Evolutionary conservation across 1,140 invertebrate genomes (phyloP), one percentile per base, ranked within the genome.

Genomic region (Drosophila burlai): DNA sequence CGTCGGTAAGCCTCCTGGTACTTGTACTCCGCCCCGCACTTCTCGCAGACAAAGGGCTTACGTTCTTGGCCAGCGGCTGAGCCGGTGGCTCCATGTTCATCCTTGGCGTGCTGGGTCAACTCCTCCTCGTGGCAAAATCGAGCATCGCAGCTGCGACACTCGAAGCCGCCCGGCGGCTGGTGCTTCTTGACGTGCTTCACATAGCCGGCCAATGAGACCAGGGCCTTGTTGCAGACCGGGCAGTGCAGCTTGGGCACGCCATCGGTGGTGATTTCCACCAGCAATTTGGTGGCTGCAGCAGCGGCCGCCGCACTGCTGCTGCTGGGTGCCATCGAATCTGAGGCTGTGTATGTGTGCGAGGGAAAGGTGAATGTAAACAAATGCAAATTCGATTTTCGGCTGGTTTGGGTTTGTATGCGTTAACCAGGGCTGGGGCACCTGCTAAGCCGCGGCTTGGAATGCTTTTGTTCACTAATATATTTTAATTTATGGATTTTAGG

Each of bases 181-280:
- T 93, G 93, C 54, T 92, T 91, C 43, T 85, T 87, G 18, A 92
- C 80, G 65, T 93, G 93, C 58, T 93, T 93, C 15, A 92, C 91
- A 36, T 92, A 92, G 31, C 91, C 87, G 59, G 81, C 86, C 15
- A 92, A 71, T 4, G 91, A 92, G 8, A 83, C 49, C 8, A 91
- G 57, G 0, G 91, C 91, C 49, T 92, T 92, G 60, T 91, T 87
- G 64, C 91, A 92, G 13, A 92, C 79, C 16, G 91, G 91, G 63
- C 91, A 92, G 52, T 91, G 89, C 1, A 92, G 79, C 67, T 92
- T 92, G 10, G 91, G 91, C 7, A 91, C 45, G 9, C 89, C 91
- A 18, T 92, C 91, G 8, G 89, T 91, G 10, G 91, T 91, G 16
- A 92, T 80, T 57, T 92, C 85, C 59, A 92, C 91, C 50, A 92